A percentile compares a stretch with the other conserved stretches of the same genome.
Evolutionary conservation across 1,140 invertebrate species (phyloP).

Genomic region (Drosophila santomea): DNA sequence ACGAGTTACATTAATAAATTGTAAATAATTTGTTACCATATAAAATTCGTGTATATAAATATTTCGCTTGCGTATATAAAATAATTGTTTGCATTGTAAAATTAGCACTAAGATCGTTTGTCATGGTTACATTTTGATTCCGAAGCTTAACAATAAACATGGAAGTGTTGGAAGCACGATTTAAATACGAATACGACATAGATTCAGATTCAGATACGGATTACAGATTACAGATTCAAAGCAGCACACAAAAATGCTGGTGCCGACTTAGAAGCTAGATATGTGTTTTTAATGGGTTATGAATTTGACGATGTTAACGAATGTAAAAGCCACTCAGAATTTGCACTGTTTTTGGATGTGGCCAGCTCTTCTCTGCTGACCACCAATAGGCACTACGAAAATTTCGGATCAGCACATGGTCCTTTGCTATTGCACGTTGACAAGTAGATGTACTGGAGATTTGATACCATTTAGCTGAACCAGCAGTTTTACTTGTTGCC

Average conservation of each 20-base stretch:
- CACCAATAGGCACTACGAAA: slow-evolving; percentile 58
- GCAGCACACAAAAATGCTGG: slow-evolving; percentile 2
- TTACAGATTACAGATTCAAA: slow-evolving; percentile 15
- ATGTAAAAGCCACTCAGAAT: slow-evolving; percentile 55
- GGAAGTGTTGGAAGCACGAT: slow-evolving; percentile 68
- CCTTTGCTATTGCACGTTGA: slow-evolving; percentile 60
- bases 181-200: slow-evolving; percentile 14
- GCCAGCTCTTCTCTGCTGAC: slow-evolving; percentile 16
- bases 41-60: slow-evolving; percentile 77
- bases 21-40: slow-evolving; percentile 65
- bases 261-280: slow-evolving; percentile 33
- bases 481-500: slow-evolving; percentile 7
- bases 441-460: slow-evolving; percentile 4
- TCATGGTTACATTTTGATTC: slow-evolving; percentile 57
- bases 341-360: slow-evolving; percentile 44
- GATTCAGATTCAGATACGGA: slow-evolving; percentile 15
- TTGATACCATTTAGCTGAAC: slow-evolving; percentile 5
- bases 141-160: slow-evolving; percentile 36
- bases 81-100: slow-evolving; percentile 55
- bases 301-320: slow-evolving; percentile 31
- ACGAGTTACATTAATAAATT: slow-evolving; percentile 57
- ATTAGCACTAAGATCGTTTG: slow-evolving; percentile 69
- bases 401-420: slow-evolving; percentile 41
- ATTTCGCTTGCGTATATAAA: slow-evolving; percentile 59
- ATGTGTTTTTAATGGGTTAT: slow-evolving; percentile 17